phyloP scores from a whole-genome alignment of 2,113 vertebrate species.

The Centropristis striata region DNA sequence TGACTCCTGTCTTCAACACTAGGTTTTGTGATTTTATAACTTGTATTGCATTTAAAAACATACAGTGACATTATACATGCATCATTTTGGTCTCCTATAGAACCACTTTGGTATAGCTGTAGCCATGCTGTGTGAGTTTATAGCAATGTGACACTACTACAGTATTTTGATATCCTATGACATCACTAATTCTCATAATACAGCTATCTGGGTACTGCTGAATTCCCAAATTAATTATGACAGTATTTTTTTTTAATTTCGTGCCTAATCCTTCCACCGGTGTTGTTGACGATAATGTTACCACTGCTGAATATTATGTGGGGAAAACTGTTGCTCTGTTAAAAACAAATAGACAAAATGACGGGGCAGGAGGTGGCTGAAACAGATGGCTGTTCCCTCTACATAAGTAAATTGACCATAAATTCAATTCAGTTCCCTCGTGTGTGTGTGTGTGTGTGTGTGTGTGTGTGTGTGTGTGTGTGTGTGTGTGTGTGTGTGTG shows the following conservation, averaged over 20 bases:
- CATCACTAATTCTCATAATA: constrained; percentile 1
- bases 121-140: neutral
- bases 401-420: constrained; percentile 77
- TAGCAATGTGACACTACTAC: neutral
- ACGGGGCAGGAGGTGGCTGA: constrained; percentile 37
- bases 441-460: constrained; percentile 14
- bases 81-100: neutral
- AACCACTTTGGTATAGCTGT: no score
- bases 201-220: neutral
- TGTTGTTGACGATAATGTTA: constrained; percentile 25
- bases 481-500: constrained; percentile 16
- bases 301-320: constrained; percentile 13
- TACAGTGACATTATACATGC: neutral
- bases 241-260: neutral
- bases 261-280: constrained; percentile 12
- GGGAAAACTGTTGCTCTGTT: constrained; percentile 48
- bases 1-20: neutral
- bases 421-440: constrained; percentile 66
- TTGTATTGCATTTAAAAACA: neutral
- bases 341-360: constrained; percentile 48
- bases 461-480: neutral
- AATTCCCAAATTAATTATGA: constrained; percentile 39
- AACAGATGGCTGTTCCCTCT: constrained; percentile 70
- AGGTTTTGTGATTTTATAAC: neutral
- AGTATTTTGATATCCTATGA: neutral